Evolutionary conservation across 2,888 invertebrate species (phyloP).

Genomic region (Dusona sp.): DNA sequence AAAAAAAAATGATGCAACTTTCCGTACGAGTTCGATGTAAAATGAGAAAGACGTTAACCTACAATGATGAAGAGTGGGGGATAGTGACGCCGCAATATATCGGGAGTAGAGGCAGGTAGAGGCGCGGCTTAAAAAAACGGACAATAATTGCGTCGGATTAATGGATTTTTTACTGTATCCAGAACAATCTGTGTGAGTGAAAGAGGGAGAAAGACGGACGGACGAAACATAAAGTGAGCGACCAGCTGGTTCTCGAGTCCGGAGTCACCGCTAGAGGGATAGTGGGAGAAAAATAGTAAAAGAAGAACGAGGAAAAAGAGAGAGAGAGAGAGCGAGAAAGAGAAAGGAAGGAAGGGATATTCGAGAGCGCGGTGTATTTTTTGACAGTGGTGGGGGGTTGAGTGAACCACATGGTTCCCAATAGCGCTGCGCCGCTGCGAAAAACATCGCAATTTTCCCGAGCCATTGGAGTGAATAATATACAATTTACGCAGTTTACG

Average conservation of each 20-base stretch:
- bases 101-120: background rate
- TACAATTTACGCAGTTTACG: slow-evolving; percentile 72
- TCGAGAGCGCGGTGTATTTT: slow-evolving; percentile 24
- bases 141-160: slow-evolving; percentile 11
- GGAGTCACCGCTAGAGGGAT: slow-evolving; percentile 59
- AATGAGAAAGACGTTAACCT: slow-evolving; percentile 13
- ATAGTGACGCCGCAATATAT: slow-evolving; percentile 3
- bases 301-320: slow-evolving; percentile 1
- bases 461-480: slow-evolving; percentile 48
- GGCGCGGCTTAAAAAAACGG: background rate
- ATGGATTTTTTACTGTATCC: slow-evolving; percentile 22
- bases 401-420: slow-evolving; percentile 74
- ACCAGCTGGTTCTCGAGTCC: slow-evolving; percentile 61
- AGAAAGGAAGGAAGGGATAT: slow-evolving; percentile 1
- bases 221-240: background rate
- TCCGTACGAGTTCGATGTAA: background rate
- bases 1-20: background rate
- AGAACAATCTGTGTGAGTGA: background rate
- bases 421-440: slow-evolving; percentile 63
- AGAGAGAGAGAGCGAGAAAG: slow-evolving; percentile 4
- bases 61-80: background rate
- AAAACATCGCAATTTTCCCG: slow-evolving; percentile 71
- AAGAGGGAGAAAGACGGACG: slow-evolving; percentile 16
- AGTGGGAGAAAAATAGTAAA: slow-evolving; percentile 29
- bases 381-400: slow-evolving; percentile 65